Conservation (phyloP, 2,888 invertebrate species). For the Cyrtodaria siliqua region DNA sequence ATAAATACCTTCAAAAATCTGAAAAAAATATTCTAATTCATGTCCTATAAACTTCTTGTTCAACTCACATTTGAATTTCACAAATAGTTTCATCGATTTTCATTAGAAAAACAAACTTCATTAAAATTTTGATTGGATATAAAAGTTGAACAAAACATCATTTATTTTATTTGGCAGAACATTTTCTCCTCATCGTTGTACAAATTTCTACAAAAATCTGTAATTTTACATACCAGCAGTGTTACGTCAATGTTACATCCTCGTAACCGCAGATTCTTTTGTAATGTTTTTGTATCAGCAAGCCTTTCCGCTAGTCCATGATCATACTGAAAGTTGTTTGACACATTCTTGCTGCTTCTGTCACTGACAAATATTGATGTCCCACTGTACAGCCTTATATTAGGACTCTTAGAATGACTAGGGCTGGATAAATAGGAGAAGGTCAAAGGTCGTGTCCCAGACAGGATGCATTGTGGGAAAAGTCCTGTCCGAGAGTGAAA, state of each 20-base stretch:
- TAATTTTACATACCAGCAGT: slow-evolving; percentile 43
- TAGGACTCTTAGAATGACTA: neutral
- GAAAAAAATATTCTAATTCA: too few relatives aligned
- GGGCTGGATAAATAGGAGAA: slow-evolving; percentile 4
- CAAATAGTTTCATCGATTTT: too few relatives aligned
- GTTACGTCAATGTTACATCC: slow-evolving; percentile 45
- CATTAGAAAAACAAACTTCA: too few relatives aligned
- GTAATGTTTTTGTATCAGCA: slow-evolving; percentile 28
- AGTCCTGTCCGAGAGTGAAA: too few relatives aligned
- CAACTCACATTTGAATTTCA: too few relatives aligned
- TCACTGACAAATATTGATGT: slow-evolving; percentile 55
- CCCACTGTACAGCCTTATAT: neutral
- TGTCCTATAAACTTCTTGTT: too few relatives aligned
- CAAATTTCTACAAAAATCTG: too few relatives aligned
- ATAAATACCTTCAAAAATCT: too few relatives aligned
- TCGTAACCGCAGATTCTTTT: slow-evolving; percentile 31
- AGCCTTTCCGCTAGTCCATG: slow-evolving; percentile 31
- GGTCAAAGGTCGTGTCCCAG: slow-evolving; percentile 15
- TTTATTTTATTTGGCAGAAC: too few relatives aligned
- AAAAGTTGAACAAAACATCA: too few relatives aligned
- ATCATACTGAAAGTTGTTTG: slow-evolving; percentile 32
- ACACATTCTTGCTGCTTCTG: slow-evolving; percentile 4
- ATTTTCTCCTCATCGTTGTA: too few relatives aligned
- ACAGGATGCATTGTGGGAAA: neutral
- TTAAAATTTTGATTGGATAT: too few relatives aligned